A percentile compares a stretch with the other conserved stretches of the same genome.
phyloP scores from a whole-genome alignment of 2,888 invertebrate genomes.

The Drosophila cracens region DNA sequence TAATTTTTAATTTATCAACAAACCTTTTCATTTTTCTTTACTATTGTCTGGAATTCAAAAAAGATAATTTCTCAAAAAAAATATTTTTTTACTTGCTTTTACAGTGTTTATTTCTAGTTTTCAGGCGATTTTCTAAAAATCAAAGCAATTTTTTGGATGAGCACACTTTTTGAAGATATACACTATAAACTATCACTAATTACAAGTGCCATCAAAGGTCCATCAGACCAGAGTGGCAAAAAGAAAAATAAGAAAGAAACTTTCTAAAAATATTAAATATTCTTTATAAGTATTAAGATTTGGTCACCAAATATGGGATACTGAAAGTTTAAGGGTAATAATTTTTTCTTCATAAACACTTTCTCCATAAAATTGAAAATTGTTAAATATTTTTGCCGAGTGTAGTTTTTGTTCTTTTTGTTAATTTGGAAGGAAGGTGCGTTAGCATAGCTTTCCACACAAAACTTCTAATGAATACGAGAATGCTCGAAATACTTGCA shows the following conservation, averaged over 20 bases:
- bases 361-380: not conserved
- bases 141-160: too few species aligned
- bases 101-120: too few species aligned
- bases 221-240: not conserved
- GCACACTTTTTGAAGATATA: too few species aligned
- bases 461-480: slow-evolving; percentile 47
- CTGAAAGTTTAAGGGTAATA: fast-evolving
- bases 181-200: not conserved
- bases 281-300: not conserved
- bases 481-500: slow-evolving; percentile 42
- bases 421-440: not conserved
- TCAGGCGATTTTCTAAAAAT: too few species aligned
- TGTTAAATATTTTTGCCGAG: not conserved
- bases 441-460: slow-evolving; percentile 20
- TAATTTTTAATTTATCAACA: not conserved
- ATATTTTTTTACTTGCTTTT: too few species aligned
- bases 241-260: not conserved
- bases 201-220: not conserved
- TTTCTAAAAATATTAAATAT: not conserved
- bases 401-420: not conserved
- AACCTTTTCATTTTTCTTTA: not conserved
- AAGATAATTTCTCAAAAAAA: not conserved
- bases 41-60: not conserved
- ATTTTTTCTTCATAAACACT: not conserved
- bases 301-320: not conserved